These are phyloP conservation scores for Anodontia alba DNA, from an alignment of 2,888 invertebrate genomes.

Conservation along the genomic window DNA sequence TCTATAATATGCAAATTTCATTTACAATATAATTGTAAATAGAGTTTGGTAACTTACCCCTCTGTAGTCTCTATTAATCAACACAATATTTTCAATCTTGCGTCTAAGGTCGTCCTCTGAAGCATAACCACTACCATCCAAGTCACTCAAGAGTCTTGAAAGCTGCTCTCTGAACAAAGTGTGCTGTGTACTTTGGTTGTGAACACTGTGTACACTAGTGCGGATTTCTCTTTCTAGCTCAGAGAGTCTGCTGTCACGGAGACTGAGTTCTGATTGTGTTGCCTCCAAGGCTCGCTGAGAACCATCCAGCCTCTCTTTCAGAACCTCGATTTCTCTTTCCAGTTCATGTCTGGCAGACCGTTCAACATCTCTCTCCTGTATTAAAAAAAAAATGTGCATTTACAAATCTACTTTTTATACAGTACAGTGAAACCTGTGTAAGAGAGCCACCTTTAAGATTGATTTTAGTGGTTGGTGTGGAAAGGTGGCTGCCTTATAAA, in stretches of 20 bases:
- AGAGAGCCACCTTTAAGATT: no score
- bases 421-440: no score
- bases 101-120: slow-evolving; percentile 81
- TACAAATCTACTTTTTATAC: no score
- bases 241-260: slow-evolving; percentile 70
- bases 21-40: no score
- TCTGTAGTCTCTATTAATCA: slow-evolving; percentile 72
- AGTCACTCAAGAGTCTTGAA: slow-evolving; percentile 76
- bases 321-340: slow-evolving; percentile 75
- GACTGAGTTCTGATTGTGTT: slow-evolving; percentile 73
- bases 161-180: slow-evolving; percentile 80
- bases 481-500: no score
- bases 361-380: slow-evolving; percentile 80
- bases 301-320: slow-evolving; percentile 78
- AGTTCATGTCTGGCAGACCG: slow-evolving; percentile 73
- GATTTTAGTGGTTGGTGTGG: no score
- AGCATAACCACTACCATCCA: slow-evolving; percentile 65
- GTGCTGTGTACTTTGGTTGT: slow-evolving; percentile 68
- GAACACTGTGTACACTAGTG: slow-evolving; percentile 63
- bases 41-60: slow-evolving; percentile 70
- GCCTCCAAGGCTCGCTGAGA: slow-evolving; percentile 77
- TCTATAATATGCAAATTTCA: no score
- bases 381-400: no score
- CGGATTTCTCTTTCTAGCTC: slow-evolving; percentile 70
- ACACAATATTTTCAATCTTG: slow-evolving; percentile 68